Evolutionary conservation across 2,797 vertebrate genomes (phyloP).

Genomic region (Lutjanus argentimaculatus): DNA sequence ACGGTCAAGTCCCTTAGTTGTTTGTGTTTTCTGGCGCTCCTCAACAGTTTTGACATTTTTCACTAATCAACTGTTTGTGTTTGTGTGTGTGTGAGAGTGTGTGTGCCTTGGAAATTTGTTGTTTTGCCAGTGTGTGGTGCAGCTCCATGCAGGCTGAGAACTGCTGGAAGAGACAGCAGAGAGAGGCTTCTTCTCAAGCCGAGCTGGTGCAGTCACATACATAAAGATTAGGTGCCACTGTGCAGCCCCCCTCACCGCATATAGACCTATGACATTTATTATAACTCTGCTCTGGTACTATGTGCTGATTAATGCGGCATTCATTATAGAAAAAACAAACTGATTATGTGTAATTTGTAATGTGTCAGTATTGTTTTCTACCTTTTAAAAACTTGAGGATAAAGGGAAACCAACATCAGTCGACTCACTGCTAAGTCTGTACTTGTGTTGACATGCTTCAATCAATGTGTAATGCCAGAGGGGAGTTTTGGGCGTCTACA

Average conservation of each 20-base stretch:
- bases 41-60: constrained; percentile 41
- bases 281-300: not conserved
- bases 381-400: not conserved
- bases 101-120: not conserved
- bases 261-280: constrained; percentile 2
- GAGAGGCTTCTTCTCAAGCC: constrained; percentile 12
- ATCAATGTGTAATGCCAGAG: constrained; percentile 42
- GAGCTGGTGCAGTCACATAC: constrained; percentile 37
- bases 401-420: constrained; percentile 7
- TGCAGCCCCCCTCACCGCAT: not conserved
- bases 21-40: constrained; percentile 17
- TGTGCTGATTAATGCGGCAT: not conserved
- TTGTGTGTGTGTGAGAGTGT: not conserved
- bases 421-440: not conserved
- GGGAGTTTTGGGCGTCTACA: constrained; percentile 22
- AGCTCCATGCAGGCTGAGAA: constrained; percentile 13
- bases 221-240: constrained; percentile 32
- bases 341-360: not conserved
- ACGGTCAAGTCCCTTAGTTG: constrained; percentile 12
- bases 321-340: not conserved
- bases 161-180: constrained; percentile 22
- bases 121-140: constrained; percentile 21
- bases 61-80: constrained; percentile 17
- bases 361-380: not conserved
- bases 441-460: constrained; percentile 29